Evolutionary conservation across 2,888 invertebrate species (phyloP).

Genomic region (Hypena proboscidalis): DNA sequence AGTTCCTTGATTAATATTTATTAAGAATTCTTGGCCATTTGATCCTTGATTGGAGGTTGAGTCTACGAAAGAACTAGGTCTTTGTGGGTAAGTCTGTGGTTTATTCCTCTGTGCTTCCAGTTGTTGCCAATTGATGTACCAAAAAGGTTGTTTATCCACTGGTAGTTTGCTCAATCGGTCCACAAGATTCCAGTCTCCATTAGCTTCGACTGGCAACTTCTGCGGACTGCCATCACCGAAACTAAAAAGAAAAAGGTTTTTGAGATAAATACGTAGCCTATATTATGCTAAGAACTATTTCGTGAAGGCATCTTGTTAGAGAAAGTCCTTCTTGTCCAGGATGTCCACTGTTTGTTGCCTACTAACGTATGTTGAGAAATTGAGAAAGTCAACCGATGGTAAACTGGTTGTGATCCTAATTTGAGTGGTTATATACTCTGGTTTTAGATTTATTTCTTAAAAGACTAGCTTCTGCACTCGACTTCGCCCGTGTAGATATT

Average conservation of each 20-base stretch:
- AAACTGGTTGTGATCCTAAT: too few relatives aligned
- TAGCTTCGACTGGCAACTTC: conserved; percentile 87
- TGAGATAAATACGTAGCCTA: too few relatives aligned
- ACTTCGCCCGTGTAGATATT: too few relatives aligned
- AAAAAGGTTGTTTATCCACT: conserved; percentile 88
- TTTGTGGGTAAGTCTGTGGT: conserved; percentile 69
- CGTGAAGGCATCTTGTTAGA: too few relatives aligned
- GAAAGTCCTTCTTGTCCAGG: too few relatives aligned
- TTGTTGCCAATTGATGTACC: conserved; percentile 89
- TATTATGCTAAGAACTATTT: too few relatives aligned
- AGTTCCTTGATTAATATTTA: background rate
- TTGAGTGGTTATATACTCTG: too few relatives aligned
- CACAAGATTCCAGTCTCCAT: conserved; percentile 86
- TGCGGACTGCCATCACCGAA: conserved; percentile 70
- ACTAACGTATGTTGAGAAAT: too few relatives aligned
- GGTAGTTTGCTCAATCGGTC: conserved; percentile 88
- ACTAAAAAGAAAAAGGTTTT: conserved; percentile 47
- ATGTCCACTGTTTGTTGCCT: too few relatives aligned
- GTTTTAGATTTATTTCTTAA: too few relatives aligned
- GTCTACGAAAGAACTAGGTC: conserved; percentile 60
- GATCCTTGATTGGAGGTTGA: conserved; percentile 5
- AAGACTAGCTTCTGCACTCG: too few relatives aligned
- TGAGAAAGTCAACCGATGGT: too few relatives aligned
- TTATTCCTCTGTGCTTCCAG: conserved; percentile 84
- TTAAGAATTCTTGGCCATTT: background rate